phyloP scores from a whole-genome alignment of 2,797 vertebrate genomes.

The Limosa lapponica region DNA sequence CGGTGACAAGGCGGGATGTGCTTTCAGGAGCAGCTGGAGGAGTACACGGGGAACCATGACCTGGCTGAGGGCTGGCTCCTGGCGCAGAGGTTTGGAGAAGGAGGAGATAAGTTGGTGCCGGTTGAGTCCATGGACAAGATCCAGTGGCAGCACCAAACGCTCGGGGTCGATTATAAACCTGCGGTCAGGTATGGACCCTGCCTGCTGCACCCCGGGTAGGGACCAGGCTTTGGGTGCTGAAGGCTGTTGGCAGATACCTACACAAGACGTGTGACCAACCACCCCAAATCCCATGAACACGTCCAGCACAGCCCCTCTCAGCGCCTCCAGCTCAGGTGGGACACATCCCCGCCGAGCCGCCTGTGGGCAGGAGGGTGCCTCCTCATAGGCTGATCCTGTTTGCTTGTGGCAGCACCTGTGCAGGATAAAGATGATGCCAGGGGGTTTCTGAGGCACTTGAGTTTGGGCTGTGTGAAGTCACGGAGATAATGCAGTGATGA shows the following conservation, averaged over 20 bases:
- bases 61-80: slow-evolving; percentile 91
- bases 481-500: rapidly evolving
- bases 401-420: neutral
- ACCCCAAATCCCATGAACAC: neutral
- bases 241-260: neutral
- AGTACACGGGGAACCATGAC: slow-evolving; percentile 77
- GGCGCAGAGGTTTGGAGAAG: slow-evolving; percentile 88
- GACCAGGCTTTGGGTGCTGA: neutral
- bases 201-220: neutral
- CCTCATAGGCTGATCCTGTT: rapidly evolving
- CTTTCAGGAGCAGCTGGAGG: slow-evolving; percentile 89
- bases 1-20: neutral
- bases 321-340: neutral
- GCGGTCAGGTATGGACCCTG: slow-evolving; percentile 77
- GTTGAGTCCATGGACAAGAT: slow-evolving; percentile 86
- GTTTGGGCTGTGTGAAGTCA: rapidly evolving
- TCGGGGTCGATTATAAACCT: slow-evolving; percentile 88
- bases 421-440: neutral
- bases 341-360: rapidly evolving
- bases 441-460: rapidly evolving
- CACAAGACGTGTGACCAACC: rapidly evolving
- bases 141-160: slow-evolving; percentile 85
- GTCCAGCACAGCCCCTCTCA: rapidly evolving
- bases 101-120: slow-evolving; percentile 90
- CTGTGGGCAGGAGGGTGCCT: neutral